Conservation (phyloP, 2,888 invertebrate genomes). For the Apoda limacodes region DNA sequence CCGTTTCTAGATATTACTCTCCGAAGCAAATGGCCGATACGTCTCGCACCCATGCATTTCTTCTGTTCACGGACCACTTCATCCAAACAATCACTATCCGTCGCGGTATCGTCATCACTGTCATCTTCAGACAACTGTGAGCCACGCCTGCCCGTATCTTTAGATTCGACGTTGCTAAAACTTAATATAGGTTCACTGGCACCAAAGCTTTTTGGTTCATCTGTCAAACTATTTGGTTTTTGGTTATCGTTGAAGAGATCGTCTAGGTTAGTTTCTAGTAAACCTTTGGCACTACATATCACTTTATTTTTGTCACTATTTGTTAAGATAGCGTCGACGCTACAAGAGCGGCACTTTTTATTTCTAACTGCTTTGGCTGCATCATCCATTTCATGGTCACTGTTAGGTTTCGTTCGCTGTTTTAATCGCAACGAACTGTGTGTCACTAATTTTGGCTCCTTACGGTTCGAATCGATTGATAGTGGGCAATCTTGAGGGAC, state of each 20-base stretch:
- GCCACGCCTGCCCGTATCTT: constrained; percentile 35
- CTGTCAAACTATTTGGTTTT: constrained; percentile 40
- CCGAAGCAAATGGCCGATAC: constrained; percentile 53
- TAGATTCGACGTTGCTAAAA: constrained; percentile 35
- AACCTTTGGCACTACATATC: constrained; percentile 68
- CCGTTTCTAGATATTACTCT: constrained; percentile 62
- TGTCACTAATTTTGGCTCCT: constrained; percentile 32
- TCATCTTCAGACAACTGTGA: constrained; percentile 56
- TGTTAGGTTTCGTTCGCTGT: constrained; percentile 47
- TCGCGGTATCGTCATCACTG: constrained; percentile 49
- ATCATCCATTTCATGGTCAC: constrained; percentile 34
- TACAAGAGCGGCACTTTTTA: constrained; percentile 51
- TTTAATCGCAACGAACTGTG: constrained; percentile 48
- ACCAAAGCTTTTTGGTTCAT: constrained; percentile 50
- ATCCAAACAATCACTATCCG: constrained; percentile 56
- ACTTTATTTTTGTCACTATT: constrained; percentile 57
- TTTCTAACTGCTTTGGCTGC: constrained; percentile 31
- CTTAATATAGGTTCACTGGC: constrained; percentile 57
- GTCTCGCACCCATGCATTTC: constrained; percentile 57
- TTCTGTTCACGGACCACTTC: constrained; percentile 51
- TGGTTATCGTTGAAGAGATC: constrained; percentile 55
- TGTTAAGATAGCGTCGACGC: constrained; percentile 50
- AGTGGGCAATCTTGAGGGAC: constrained; percentile 33
- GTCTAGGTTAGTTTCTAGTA: constrained; percentile 66
- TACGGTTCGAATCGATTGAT: constrained; percentile 23